Evolutionary conservation across 2,797 vertebrate genomes (phyloP).

Genomic region (Platyrinchus mystaceus): DNA sequence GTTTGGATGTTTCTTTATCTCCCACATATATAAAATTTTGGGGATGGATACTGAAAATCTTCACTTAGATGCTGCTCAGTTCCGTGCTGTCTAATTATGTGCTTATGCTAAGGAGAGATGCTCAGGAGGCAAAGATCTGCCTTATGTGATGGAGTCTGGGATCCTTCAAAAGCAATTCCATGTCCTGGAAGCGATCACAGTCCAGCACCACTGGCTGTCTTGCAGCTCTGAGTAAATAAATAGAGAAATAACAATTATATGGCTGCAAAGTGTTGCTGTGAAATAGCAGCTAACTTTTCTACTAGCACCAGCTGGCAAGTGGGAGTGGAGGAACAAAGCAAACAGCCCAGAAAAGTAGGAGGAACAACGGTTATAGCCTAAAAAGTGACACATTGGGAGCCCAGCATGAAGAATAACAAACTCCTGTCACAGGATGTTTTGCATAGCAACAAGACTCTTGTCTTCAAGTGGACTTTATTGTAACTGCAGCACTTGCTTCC

Average conservation of each 20-base stretch:
- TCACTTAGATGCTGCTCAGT: not conserved
- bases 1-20: not conserved
- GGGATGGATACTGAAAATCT: not conserved
- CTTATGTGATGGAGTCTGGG: not conserved
- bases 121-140: not conserved
- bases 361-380: conserved; percentile 12
- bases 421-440: conserved; percentile 42
- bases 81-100: not conserved
- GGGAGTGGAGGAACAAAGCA: conserved; percentile 42
- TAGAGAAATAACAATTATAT: not conserved
- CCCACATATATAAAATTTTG: not conserved
- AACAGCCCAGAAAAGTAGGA: conserved; percentile 31
- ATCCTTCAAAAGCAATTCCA: not conserved
- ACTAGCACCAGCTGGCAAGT: conserved; percentile 36
- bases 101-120: not conserved
- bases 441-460: conserved; percentile 34
- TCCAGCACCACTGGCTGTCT: not conserved
- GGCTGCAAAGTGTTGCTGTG: not conserved
- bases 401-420: not conserved
- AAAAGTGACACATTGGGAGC: conserved; percentile 12
- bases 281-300: conserved; percentile 11
- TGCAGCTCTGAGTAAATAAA: not conserved
- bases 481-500: conserved; percentile 18
- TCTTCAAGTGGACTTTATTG: conserved; percentile 37
- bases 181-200: not conserved